Percentiles rank a stretch among this genome's conserved stretches.
Evolutionary conservation across 2,797 vertebrate species (phyloP).

Genomic region (Nothura maculosa): DNA sequence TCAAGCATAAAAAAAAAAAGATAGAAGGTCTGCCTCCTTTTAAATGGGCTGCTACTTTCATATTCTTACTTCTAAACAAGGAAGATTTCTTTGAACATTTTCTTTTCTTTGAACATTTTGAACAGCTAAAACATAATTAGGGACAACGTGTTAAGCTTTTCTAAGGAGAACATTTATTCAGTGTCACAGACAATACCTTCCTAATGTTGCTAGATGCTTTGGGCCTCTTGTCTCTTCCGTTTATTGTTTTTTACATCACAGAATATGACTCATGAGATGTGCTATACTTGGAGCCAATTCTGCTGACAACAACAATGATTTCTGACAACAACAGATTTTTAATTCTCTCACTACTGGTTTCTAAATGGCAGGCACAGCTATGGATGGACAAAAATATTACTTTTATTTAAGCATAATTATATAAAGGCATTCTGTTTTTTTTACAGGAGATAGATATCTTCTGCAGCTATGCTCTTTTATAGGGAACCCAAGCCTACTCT

Average conservation of each 20-base stretch:
- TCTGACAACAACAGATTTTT: not conserved
- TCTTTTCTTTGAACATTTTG: not conserved
- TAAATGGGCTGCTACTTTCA: not conserved
- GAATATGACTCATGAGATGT: not conserved
- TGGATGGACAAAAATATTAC: not conserved
- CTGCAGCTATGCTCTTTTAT: accelerated
- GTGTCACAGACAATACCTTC: not conserved
- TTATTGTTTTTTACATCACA: not conserved
- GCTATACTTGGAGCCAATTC: not conserved
- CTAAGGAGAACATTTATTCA: not conserved
- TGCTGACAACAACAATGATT: not conserved
- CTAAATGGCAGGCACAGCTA: not conserved
- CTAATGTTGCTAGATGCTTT: not conserved
- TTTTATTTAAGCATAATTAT: not conserved
- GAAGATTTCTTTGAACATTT: not conserved
- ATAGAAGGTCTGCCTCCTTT: not conserved
- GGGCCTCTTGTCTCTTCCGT: not conserved
- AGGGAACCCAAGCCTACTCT: accelerated
- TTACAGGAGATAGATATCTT: not conserved
- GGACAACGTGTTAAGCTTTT: not conserved
- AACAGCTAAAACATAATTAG: not conserved
- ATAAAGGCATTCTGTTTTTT: not conserved
- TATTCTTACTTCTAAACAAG: not conserved
- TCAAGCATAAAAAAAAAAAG: not conserved
- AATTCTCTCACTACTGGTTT: not conserved